Conservation (phyloP, 2,113 vertebrate genomes). For the Hippocampus comes region DNA sequence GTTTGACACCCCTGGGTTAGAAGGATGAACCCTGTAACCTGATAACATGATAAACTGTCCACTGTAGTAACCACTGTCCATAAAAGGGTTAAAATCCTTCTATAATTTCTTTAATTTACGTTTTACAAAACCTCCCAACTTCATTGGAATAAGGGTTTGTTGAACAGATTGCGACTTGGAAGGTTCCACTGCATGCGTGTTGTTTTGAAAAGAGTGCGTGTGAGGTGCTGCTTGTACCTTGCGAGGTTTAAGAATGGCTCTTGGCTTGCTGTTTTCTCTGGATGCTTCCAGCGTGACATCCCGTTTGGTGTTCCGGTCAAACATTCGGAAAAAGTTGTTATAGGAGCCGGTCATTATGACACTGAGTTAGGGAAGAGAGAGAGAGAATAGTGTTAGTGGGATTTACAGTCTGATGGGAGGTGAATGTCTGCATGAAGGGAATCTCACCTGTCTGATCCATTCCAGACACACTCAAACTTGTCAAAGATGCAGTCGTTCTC, state of each 20-base stretch:
- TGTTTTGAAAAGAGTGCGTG: background rate
- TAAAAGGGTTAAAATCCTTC: no score
- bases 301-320: slow-evolving; percentile 92
- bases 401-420: background rate
- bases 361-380: slow-evolving; percentile 56
- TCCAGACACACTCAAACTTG: slow-evolving; percentile 98
- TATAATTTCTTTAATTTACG: no score
- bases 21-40: no score
- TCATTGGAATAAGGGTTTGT: no score
- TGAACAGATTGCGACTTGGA: no score
- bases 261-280: slow-evolving; percentile 93
- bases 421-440: background rate
- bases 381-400: background rate
- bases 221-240: slow-evolving; percentile 55
- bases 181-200: background rate
- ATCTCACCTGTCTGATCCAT: slow-evolving; percentile 91
- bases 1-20: no score
- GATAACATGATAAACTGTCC: no score
- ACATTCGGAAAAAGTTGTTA: slow-evolving; percentile 98
- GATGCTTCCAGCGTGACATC: slow-evolving; percentile 94
- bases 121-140: no score
- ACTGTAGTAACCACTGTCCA: no score
- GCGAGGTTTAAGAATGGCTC: slow-evolving; percentile 93
- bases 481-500: slow-evolving; percentile 99
- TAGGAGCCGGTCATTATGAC: slow-evolving; percentile 98